Base-by-base conservation (phyloP, 2,888 invertebrate genomes). In the Drosophila anceps region DNA sequence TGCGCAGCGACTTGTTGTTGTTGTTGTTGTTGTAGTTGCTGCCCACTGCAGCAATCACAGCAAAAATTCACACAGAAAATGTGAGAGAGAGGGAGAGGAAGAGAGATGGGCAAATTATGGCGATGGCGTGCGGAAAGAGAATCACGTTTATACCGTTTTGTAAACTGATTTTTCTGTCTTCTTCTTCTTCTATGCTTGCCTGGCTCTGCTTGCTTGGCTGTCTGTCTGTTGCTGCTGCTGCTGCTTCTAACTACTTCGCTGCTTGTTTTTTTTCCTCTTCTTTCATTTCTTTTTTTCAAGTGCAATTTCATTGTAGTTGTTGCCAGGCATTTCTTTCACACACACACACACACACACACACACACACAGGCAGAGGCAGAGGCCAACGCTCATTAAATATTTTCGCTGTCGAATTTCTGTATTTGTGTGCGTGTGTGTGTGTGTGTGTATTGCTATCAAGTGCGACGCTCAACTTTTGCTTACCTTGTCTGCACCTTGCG, bases 91-190 rank as follows among this genome's bases (percentile, higher is more conserved):
- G 15, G 2, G 12, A 8, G 37, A 48, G 20, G 5, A 37, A 53
- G 24, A 31, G 65, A 58, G 53, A 48, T 57, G 65, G 62, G 71
- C 51, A 59, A 61, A 69, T 69, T 61, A 67, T 75, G 51, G 74
- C 46, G 60, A 68, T 78, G 70, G 82, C 73, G 81, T 84, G 82
- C 59, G 74, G 70, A 70, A 84, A 86, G 81, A 82, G 81, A 90
- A 87, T 87, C 87, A 87, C 87, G 87, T 87, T 87, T 87, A 79
- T 87, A 87, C 87, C 87, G 87, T 87, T 87, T 87, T 87, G 86
- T 90, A 82, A 78, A 76, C 85, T 89, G 86, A 86, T 89, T 86
- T 89, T 87, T 85, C 86, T 82, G 31, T 15, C 43, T 43, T 43
- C 43, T 12, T 4, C 43, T 12, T 48, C 50, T 50, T 73, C 78